Evolutionary conservation across 2,797 vertebrate genomes (phyloP).

Genomic region (Pseudotriccus pelzelni): DNA sequence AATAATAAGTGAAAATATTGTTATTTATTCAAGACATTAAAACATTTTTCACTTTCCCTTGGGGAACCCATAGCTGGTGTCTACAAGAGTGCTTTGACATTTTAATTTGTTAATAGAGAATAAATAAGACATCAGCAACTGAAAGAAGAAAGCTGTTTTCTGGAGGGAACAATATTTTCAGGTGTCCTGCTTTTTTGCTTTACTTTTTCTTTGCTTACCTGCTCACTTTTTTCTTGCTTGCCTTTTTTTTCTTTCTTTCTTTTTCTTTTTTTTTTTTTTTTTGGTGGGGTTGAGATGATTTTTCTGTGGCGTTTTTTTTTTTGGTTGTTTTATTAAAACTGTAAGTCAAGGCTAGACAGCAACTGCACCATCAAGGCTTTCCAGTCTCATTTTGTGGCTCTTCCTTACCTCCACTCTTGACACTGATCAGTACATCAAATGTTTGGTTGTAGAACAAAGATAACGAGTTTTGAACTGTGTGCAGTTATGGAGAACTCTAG

Average conservation of each 20-base stretch:
- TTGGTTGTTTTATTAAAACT: not conserved
- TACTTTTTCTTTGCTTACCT: not conserved
- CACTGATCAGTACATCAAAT: not conserved
- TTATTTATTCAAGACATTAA: not conserved
- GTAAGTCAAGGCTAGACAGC: not conserved
- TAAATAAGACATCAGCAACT: not conserved
- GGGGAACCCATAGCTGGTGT: not conserved
- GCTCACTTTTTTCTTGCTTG: not conserved
- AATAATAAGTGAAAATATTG: not conserved
- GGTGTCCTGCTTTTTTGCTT: not conserved
- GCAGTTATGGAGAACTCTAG: not conserved
- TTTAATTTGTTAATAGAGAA: slow-evolving; percentile 17
- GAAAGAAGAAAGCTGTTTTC: not conserved
- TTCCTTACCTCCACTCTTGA: not conserved
- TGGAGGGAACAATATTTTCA: not conserved
- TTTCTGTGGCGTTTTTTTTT: not conserved
- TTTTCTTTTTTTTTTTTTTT: not conserved
- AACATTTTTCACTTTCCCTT: not conserved
- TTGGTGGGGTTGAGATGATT: not conserved
- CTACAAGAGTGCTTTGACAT: not conserved
- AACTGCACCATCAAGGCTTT: not conserved
- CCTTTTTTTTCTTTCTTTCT: not conserved
- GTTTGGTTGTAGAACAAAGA: not conserved
- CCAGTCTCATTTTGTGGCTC: not conserved
- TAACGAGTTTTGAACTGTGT: slow-evolving; percentile 21